A percentile compares a stretch with the other conserved stretches of the same genome.
These are phyloP conservation scores for Miltochrista miniata DNA, from an alignment of 2,888 invertebrate species.

Conservation along the genomic window DNA sequence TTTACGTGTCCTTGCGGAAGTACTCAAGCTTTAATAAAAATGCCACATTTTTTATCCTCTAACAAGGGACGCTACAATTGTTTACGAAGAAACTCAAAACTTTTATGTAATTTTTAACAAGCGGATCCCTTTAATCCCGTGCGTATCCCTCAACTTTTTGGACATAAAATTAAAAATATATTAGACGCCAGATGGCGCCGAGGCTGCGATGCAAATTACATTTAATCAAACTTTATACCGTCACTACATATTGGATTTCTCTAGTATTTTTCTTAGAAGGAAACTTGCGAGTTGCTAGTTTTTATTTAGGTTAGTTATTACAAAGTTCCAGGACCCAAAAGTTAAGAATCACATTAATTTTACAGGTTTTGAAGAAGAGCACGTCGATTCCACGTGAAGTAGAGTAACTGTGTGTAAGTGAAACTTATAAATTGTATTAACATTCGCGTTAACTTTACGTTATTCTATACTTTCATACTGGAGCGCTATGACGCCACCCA, in stretches of 20 bases:
- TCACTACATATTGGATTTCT: conserved; percentile 59
- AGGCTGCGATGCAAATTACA: conserved; percentile 69
- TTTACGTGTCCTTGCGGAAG: not conserved
- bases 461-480: no score
- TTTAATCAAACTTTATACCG: conserved; percentile 64
- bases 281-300: conserved; percentile 11
- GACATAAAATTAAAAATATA: conserved; percentile 79
- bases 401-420: conserved; percentile 5
- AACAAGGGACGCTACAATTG: conserved; percentile 16
- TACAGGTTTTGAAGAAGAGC: conserved; percentile 20
- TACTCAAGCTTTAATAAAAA: not conserved
- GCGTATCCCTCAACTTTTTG: conserved; percentile 63
- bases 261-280: conserved; percentile 32
- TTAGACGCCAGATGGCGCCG: conserved; percentile 68
- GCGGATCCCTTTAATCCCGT: conserved; percentile 31
- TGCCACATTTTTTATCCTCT: not conserved
- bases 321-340: conserved; percentile 4
- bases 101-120: conserved; percentile 59
- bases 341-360: conserved; percentile 9
- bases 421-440: not conserved
- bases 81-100: conserved; percentile 46
- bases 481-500: no score
- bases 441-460: no score
- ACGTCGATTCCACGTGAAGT: no score
- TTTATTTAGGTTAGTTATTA: conserved; percentile 20